These are phyloP conservation scores for Bolinopsis microptera DNA, from an alignment of 37 sponge, comb jelly and placozoan species.

Conservation along the genomic window DNA sequence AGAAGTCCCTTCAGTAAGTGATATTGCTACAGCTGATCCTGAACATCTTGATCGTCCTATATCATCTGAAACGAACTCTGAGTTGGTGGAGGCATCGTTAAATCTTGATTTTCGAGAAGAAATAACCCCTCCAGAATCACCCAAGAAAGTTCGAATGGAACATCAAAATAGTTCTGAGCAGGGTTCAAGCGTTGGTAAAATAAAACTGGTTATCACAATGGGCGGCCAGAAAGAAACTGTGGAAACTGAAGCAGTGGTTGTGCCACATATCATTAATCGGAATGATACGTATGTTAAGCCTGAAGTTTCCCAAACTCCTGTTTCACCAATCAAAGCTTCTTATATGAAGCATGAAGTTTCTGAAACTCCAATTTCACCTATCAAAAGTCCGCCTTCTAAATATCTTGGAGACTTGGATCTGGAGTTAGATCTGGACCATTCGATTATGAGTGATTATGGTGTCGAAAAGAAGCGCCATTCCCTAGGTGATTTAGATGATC, in stretches of 20 bases:
- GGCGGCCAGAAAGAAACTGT: neutral
- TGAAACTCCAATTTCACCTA: neutral
- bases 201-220: neutral
- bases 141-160: neutral
- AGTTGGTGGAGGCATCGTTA: neutral
- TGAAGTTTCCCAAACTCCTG: no score
- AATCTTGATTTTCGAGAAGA: neutral
- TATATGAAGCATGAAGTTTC: no score
- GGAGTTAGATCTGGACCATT: neutral
- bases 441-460: neutral
- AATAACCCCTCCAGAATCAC: neutral
- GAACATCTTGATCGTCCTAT: neutral
- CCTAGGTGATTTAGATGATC: constrained; percentile 1
- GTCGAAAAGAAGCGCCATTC: neutral
- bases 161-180: neutral
- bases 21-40: neutral
- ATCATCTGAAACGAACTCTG: neutral
- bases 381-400: neutral
- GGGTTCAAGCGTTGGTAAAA: neutral
- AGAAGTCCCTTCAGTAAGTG: neutral
- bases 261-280: neutral
- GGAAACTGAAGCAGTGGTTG: neutral
- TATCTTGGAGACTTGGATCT: neutral
- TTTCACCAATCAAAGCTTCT: neutral
- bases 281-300: no score